Conservation (phyloP, 2,113 vertebrate species). For the Aptenodytes patagonicus region DNA sequence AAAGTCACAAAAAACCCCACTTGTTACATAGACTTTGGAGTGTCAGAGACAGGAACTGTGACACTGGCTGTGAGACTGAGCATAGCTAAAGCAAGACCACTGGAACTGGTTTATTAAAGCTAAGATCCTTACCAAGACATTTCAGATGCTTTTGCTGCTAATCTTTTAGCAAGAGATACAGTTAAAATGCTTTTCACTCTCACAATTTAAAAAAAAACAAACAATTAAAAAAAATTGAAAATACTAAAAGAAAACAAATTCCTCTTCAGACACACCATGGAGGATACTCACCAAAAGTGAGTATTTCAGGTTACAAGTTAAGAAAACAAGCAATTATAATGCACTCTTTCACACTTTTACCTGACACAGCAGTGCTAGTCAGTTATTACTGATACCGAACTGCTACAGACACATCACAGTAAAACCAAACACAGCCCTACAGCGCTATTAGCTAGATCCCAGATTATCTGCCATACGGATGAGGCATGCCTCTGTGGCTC, state of each 20-base stretch:
- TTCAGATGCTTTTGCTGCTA: neutral
- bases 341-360: no score
- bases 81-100: neutral
- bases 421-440: neutral
- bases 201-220: neutral
- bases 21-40: neutral
- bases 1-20: neutral
- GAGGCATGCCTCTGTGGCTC: neutral
- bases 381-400: neutral
- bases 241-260: neutral
- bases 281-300: neutral
- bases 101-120: neutral
- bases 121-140: no score
- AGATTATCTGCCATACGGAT: neutral
- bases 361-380: neutral
- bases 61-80: neutral
- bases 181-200: neutral
- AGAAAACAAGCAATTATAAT: neutral
- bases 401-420: neutral
- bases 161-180: neutral
- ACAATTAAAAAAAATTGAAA: neutral
- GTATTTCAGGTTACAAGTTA: neutral
- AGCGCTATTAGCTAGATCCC: neutral
- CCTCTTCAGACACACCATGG: neutral
- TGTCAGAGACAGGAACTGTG: neutral